These are phyloP conservation scores for Lithobius niger DNA, from an alignment of 1,140 invertebrate genomes.

Conservation along the genomic window DNA sequence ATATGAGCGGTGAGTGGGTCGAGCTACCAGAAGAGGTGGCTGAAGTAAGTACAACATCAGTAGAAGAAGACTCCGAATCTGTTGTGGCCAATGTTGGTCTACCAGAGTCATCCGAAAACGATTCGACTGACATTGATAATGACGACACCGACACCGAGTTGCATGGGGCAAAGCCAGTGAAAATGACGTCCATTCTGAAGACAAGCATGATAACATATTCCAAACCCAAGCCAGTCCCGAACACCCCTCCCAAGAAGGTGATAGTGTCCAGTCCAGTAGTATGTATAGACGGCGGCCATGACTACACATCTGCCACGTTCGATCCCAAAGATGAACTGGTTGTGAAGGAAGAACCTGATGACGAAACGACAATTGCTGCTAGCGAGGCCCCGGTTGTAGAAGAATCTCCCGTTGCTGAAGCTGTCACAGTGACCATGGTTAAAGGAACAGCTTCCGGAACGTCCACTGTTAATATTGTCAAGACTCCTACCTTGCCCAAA, in stretches of 20 bases:
- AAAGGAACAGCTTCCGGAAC: no score
- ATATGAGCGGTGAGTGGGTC: neutral
- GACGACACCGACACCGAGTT: no score
- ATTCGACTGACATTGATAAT: no score
- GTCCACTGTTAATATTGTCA: no score
- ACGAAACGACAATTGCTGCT: no score
- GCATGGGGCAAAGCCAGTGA: neutral
- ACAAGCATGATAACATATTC: neutral
- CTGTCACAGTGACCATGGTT: no score
- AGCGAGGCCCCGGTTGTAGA: no score
- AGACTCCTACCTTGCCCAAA: no score
- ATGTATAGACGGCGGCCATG: neutral
- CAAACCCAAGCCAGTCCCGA: neutral
- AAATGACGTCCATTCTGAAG: conserved; percentile 7
- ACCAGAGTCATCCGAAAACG: neutral
- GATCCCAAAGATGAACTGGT: no score
- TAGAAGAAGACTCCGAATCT: no score
- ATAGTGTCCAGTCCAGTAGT: neutral
- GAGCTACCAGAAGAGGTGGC: neutral
- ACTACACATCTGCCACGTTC: neutral
- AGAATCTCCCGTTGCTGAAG: no score
- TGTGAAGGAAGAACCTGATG: neutral
- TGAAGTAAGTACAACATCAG: no score
- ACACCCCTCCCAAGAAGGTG: neutral
- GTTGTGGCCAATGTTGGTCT: neutral